Evolutionary conservation across 2,113 vertebrate genomes (phyloP), one percentile per base, ranked within the genome.

Genomic region (Okapia johnstoni): DNA sequence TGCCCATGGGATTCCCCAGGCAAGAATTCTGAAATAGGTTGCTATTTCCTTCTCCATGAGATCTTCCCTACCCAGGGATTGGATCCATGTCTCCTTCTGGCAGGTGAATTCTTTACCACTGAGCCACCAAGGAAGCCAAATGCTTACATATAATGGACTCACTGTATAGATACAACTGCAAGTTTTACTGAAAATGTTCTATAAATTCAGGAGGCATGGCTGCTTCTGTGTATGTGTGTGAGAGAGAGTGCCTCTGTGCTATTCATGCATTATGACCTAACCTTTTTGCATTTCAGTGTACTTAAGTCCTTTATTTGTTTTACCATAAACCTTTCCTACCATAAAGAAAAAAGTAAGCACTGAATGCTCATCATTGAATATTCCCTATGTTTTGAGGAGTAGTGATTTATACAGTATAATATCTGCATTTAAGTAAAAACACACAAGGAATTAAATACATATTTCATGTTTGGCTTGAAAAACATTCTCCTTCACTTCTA

Each of bases 371-470:
- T 48, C 17, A 58, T 80, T n/a, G 79, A 58, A 61, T 9, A 63
- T 15, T 28, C 2, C 6, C 83, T 77, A 30, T 43, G 61, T 58
- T 0, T 81, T 96, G 84, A 97, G 25, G 2, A 28, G 21, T 80
- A 52, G 28, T 63, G 54, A 11, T 33, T 90, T 40, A 88, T 54
- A 54, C 54, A 54, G 54, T 85, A 73, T 48, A 96, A 0, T 46
- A 15, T 5, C 1, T 54, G 0, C n/a, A 96, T 97, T 43, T 30
- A 46, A 23, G 9, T 77, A 58, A 98, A 97, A 98, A 97, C 58
- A 14, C 0, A 57, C 1, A 63, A 55, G 60, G 80, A 87, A 92
- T 96, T 93, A 95, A 94, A 58, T 58, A 9, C 7, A 17, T 40
- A 48, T 95, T 96, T 54, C 11, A 1, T 81, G 13, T 89, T 94